A percentile compares a stretch with the other conserved stretches of the same genome.
Evolutionary conservation across 2,113 vertebrate species (phyloP).

Genomic region (Calonectris borealis): DNA sequence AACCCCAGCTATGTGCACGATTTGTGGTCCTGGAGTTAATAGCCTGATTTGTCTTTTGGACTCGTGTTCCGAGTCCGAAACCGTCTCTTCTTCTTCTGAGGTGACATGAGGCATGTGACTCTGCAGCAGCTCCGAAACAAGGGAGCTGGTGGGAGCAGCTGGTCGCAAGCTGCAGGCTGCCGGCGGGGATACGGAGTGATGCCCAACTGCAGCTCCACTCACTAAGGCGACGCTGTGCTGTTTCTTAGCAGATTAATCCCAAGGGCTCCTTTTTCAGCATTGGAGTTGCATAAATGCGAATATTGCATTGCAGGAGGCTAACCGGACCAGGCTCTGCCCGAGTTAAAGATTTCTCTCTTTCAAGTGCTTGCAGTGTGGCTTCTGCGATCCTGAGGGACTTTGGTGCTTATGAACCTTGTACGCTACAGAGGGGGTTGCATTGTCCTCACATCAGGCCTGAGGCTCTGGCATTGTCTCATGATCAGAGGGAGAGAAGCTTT

Average conservation of each 20-base stretch:
- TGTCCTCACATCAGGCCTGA: background rate
- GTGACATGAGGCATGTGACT: rapidly evolving
- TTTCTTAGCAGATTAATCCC: background rate
- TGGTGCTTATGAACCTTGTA: background rate
- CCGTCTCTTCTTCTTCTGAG: background rate
- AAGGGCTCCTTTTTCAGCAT: background rate
- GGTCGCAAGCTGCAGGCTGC: background rate
- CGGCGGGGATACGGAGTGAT: rapidly evolving
- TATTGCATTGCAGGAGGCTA: background rate
- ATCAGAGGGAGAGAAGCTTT: background rate
- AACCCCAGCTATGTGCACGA: background rate
- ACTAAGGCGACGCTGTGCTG: rapidly evolving
- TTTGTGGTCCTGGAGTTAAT: background rate
- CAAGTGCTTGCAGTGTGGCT: rapidly evolving
- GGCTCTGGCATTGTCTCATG: background rate
- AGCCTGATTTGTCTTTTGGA: background rate
- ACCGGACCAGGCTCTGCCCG: background rate
- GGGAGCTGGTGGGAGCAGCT: background rate
- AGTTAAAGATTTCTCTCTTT: background rate
- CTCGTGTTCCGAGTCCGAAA: background rate
- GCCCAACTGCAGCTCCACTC: background rate
- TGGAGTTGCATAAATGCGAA: background rate
- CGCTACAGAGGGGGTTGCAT: background rate
- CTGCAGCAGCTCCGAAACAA: background rate
- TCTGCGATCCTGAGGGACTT: background rate